Evolutionary conservation across 2,113 vertebrate genomes (phyloP), one percentile per base, ranked within the genome.

Genomic region (Cyrtonyx montezumae): DNA sequence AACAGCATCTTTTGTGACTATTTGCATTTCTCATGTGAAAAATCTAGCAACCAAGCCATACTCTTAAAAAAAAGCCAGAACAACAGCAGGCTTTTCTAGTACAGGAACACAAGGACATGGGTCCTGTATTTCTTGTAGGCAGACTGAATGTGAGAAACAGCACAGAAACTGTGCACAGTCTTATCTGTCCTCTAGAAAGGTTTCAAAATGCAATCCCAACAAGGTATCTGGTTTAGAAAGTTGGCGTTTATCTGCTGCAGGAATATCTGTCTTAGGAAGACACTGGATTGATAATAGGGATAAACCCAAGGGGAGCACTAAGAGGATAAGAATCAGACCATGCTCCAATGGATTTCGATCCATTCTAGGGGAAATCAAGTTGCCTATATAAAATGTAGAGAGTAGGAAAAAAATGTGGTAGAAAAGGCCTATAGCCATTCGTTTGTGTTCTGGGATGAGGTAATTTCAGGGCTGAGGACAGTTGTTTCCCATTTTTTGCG

Each of bases 181-280:
- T 36, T 34, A 58, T 61, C 85, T 71, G 43, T 58, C 40, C 79
- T 94, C 71, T 34, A 86, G 73, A 61, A 26, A 81, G 76, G 78
- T 88, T 86, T 65, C 71, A 65, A 78, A 95, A 92, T 22, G 65
- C 55, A 82, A 48, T 79, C 79, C 84, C 56, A 80, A 62, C n/a
- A 79, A 85, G 46, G 71, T 85, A 71, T 91, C 71, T 68, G 79
- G 26, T 96, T 95, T 88, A 93, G 93, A 93, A 74, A 53, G 87
- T 75, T 23, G 34, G 61, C 83, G 65, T 85, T 94, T 83, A 94
- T 89, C 93, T 86, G 43, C 61, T 1, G 2, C 87, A 90, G 73
- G 43, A 71, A 45, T 68, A 95, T 67, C 76, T 90, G 56, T 34
- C 25, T 95, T 88, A 93, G 90, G 85, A 93, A 62, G n/a, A 90